Percentiles rank a stretch among this genome's conserved stretches.
phyloP scores from a whole-genome alignment of 2,888 invertebrate genomes.

The Drosophila testacea region DNA sequence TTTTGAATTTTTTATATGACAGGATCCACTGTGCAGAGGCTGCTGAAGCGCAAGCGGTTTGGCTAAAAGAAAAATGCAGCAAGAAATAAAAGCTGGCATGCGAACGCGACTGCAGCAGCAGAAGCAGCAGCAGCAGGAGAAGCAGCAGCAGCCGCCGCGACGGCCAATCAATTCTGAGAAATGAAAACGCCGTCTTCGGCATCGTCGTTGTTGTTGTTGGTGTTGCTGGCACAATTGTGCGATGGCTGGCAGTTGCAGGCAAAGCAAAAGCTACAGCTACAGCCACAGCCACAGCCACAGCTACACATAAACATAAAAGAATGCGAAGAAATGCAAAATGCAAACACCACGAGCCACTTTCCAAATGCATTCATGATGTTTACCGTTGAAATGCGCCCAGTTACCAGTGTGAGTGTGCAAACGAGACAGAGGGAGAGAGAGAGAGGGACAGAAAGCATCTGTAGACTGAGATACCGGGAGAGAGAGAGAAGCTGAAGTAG shows the following conservation, averaged over 20 bases:
- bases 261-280: constrained; percentile 54
- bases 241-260: constrained; percentile 54
- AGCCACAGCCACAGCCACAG: constrained; percentile 46
- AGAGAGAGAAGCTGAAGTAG: not conserved
- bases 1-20: no score
- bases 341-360: constrained; percentile 82
- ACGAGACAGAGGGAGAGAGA: constrained; percentile 51
- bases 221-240: constrained; percentile 74
- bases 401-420: constrained; percentile 52
- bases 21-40: not conserved
- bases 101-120: constrained; percentile 32
- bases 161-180: constrained; percentile 82
- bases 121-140: not conserved
- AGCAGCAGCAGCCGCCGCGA: constrained; percentile 54
- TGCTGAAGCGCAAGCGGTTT: constrained; percentile 3
- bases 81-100: constrained; percentile 69
- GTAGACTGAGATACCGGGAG: constrained; percentile 1
- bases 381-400: constrained; percentile 80
- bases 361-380: constrained; percentile 82
- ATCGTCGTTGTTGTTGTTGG: constrained; percentile 46
- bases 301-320: constrained; percentile 78
- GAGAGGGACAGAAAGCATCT: constrained; percentile 46
- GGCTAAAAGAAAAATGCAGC: constrained; percentile 62
- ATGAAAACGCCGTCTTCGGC: constrained; percentile 78
- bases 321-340: constrained; percentile 81